These are phyloP conservation scores for Candoia aspera DNA, from an alignment of 2,113 vertebrate species.

Conservation along the genomic window DNA sequence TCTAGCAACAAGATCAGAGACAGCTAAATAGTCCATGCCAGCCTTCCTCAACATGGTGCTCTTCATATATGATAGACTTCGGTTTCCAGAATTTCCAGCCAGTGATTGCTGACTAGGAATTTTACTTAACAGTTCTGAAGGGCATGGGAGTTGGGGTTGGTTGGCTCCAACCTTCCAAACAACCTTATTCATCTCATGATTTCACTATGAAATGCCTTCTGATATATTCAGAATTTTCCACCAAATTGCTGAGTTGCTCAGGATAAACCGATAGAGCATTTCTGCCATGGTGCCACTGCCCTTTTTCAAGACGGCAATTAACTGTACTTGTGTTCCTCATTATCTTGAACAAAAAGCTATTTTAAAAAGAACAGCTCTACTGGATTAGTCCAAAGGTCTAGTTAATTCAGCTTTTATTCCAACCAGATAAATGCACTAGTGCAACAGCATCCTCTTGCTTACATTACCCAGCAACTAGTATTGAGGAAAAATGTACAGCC, in stretches of 20 bases:
- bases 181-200: neutral
- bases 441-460: neutral
- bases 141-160: neutral
- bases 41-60: neutral
- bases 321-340: neutral
- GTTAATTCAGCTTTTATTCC: neutral
- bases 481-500: neutral
- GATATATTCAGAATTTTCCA: neutral
- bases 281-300: neutral
- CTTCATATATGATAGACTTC: neutral
- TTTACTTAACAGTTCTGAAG: neutral
- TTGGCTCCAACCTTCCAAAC: neutral
- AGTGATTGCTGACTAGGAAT: neutral
- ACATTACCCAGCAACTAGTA: neutral
- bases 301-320: neutral
- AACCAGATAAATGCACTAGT: neutral
- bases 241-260: neutral
- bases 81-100: neutral
- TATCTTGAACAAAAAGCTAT: neutral
- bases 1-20: neutral
- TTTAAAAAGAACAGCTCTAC: neutral
- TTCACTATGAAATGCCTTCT: neutral
- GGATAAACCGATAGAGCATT: neutral
- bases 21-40: neutral
- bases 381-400: neutral